These are phyloP conservation scores for Tiliacea aurago DNA, from an alignment of 2,888 invertebrate species.

Conservation along the genomic window DNA sequence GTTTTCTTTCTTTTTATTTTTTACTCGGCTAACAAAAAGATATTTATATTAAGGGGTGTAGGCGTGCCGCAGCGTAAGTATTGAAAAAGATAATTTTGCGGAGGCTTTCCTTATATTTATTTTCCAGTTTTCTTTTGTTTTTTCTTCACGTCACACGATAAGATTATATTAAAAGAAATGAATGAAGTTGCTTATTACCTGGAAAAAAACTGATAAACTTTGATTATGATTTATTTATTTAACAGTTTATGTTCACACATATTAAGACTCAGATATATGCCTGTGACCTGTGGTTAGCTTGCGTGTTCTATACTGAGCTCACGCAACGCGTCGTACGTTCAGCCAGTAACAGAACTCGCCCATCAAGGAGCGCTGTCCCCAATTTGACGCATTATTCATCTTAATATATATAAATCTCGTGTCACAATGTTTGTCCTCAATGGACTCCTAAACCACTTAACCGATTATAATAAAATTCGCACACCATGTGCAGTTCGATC, in stretches of 20 bases:
- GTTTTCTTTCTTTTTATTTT: slow-evolving; percentile 23
- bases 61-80: slow-evolving; percentile 47
- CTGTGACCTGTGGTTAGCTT: too few relatives aligned
- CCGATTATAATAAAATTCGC: too few relatives aligned
- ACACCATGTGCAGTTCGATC: too few relatives aligned
- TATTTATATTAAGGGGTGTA: slow-evolving; percentile 50
- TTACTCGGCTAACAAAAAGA: slow-evolving; percentile 42
- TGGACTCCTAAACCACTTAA: too few relatives aligned
- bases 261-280: too few relatives aligned
- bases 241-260: neutral
- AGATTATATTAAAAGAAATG: slow-evolving; percentile 11
- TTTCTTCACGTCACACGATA: neutral
- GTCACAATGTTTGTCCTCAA: too few relatives aligned
- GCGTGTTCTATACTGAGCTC: too few relatives aligned
- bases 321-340: too few relatives aligned
- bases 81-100: slow-evolving; percentile 51
- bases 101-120: slow-evolving; percentile 36
- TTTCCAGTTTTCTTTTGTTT: slow-evolving; percentile 17
- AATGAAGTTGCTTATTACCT: neutral
- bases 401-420: too few relatives aligned
- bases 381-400: too few relatives aligned
- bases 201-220: neutral
- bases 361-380: too few relatives aligned
- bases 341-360: too few relatives aligned
- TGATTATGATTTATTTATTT: neutral